phyloP scores from a whole-genome alignment of 2,113 vertebrate genomes.

The Toxotes jaculatrix region DNA sequence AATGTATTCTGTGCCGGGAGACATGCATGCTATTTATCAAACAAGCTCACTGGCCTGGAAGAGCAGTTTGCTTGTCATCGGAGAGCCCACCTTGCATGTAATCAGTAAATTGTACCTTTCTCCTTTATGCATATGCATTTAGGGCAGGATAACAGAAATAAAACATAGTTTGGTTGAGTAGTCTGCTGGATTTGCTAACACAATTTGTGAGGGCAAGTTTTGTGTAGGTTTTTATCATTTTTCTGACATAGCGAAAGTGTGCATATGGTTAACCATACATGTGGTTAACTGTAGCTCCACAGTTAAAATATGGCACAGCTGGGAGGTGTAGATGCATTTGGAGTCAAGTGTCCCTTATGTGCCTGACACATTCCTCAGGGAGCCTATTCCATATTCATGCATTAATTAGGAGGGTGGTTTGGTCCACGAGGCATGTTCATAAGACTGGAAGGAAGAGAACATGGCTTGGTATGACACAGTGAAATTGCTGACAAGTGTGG shows the following conservation, averaged over 20 bases:
- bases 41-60: slow-evolving; percentile 43
- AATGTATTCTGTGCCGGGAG: slow-evolving; percentile 25
- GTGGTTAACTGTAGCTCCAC: neutral
- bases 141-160: slow-evolving; percentile 11
- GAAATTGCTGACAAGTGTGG: neutral
- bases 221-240: neutral
- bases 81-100: slow-evolving; percentile 38
- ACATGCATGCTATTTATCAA: slow-evolving; percentile 43
- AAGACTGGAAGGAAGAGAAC: neutral
- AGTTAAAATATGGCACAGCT: neutral
- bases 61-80: slow-evolving; percentile 30
- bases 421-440: neutral
- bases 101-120: slow-evolving; percentile 33
- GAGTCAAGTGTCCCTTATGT: neutral
- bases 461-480: neutral
- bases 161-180: neutral
- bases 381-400: neutral
- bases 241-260: neutral
- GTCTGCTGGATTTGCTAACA: neutral
- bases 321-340: neutral
- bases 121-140: slow-evolving; percentile 14
- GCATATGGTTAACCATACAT: neutral
- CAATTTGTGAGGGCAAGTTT: neutral
- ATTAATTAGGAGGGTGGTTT: neutral
- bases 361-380: neutral